A percentile compares a stretch with the other conserved stretches of the same genome.
Conservation (phyloP, 2,888 invertebrate species). For the Apodemia zela region DNA sequence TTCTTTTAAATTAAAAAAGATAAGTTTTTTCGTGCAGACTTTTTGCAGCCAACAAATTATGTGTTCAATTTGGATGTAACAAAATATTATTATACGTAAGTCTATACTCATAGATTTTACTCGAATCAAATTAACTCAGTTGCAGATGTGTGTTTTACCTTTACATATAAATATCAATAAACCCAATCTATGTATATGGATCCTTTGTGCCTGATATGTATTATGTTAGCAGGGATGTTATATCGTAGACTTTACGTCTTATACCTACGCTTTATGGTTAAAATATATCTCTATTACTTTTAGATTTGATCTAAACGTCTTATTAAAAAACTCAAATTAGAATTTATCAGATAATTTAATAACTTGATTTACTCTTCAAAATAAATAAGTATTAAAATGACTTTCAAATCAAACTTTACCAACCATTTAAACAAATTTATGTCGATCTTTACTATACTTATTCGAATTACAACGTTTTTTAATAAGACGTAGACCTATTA, state of each 20-base stretch:
- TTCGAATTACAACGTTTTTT: background rate
- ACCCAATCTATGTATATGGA: constrained; percentile 1
- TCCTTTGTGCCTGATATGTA: constrained; percentile 16
- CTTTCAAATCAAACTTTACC: too few species aligned
- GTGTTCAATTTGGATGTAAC: background rate
- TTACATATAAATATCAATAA: background rate
- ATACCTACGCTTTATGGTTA: background rate
- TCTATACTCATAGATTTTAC: background rate
- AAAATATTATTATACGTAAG: background rate
- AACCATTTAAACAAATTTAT: too few species aligned
- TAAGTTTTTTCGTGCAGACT: background rate
- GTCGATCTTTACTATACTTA: background rate
- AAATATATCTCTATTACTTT: constrained; percentile 6
- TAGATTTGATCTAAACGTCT: constrained; percentile 7
- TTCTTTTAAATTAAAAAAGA: too few species aligned
- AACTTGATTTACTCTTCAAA: too few species aligned
- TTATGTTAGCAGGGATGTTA: constrained; percentile 14
- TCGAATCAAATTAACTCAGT: background rate
- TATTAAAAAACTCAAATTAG: background rate
- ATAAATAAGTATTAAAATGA: too few species aligned
- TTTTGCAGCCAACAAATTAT: background rate
- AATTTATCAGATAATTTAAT: background rate
- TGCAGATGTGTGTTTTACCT: constrained; percentile 7
- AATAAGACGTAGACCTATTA: constrained; percentile 8
- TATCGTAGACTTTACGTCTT: constrained; percentile 1